phyloP scores from a whole-genome alignment of 2,888 invertebrate genomes.

The Tenthredo amoena region DNA sequence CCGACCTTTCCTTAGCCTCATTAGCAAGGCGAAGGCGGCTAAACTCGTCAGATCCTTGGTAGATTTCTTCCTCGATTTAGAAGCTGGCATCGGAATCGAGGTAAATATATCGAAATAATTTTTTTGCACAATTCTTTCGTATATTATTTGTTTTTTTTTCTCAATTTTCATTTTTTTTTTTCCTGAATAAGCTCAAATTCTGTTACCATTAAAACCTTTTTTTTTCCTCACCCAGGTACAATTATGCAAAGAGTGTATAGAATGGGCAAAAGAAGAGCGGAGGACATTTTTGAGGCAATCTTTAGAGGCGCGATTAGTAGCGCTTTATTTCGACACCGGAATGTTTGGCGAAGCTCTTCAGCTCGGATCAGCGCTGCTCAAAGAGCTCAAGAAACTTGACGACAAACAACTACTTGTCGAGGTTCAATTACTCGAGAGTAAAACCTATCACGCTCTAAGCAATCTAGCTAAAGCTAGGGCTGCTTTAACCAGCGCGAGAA shows the following conservation, averaged over 20 bases:
- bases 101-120: conserved; percentile 69
- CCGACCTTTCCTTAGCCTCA: conserved; percentile 95
- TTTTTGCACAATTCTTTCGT: background rate
- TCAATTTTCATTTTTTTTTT: background rate
- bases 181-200: background rate
- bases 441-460: conserved; percentile 98
- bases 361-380: conserved; percentile 91
- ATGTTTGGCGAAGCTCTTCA: conserved; percentile 93
- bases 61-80: conserved; percentile 98
- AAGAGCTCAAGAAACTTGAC: conserved; percentile 98
- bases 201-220: background rate
- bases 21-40: conserved; percentile 99
- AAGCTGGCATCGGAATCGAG: conserved; percentile 97
- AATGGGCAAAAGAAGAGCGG: conserved; percentile 99
- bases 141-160: background rate
- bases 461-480: conserved; percentile 98
- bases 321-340: conserved; percentile 95
- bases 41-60: conserved; percentile 98
- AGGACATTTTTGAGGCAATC: conserved; percentile 98
- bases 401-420: conserved; percentile 99
- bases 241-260: conserved; percentile 98
- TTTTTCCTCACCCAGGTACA: conserved; percentile 80
- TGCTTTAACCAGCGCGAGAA: conserved; percentile 97
- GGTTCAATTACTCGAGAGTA: conserved; percentile 98
- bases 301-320: conserved; percentile 95